Base-by-base conservation (phyloP, 1,140 invertebrate species). In the Lordiphosa mommai region DNA sequence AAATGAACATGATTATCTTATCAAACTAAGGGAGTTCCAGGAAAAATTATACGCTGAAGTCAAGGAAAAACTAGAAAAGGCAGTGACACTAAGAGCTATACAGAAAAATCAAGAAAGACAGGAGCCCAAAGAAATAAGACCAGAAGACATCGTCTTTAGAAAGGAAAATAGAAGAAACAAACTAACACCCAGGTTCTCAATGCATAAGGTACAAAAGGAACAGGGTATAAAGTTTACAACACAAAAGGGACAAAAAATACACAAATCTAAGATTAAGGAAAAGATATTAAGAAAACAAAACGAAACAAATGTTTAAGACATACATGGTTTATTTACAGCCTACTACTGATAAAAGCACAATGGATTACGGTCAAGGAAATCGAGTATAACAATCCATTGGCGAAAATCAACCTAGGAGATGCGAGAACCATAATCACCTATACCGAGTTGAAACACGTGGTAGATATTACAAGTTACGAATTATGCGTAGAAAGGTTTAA, bases 161-260 rank as follows among this genome's bases (percentile, higher is more conserved):
- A 55, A 55, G 32, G 40, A 55, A 17, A 32, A 34, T 17, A 55
- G 51, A 44, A 43, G 51, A 29, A 55, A 55, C 30, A 55, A 61
- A 20, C 3, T 23, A 40, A 46, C 14, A 30, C 53, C 53, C 1
- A 8, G 43, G 1, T 57, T 47, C 14, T 43, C 16, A 4, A 27
- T 17, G 29, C 51, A 55, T 13, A 43, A 16, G 9, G 29, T 55
- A 9, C 3, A 14, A 43, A 10, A 10, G 4, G 37, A 55, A 10
- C 29, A 55, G 6, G 37, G 16, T 4, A n/a, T 32, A 43, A 55
- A 37, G 14, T 5, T 55, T 4, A 34, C 10, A 29, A 43, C 51
- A 6, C 13, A 10, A 29, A 53, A 46, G 20, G n/a, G 12, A 14
- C 33, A 55, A 29, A 61, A 60, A 14, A 9, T 52, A 14, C 40